Conservation (phyloP, 1,140 invertebrate genomes). For the Pararge aegeria region DNA sequence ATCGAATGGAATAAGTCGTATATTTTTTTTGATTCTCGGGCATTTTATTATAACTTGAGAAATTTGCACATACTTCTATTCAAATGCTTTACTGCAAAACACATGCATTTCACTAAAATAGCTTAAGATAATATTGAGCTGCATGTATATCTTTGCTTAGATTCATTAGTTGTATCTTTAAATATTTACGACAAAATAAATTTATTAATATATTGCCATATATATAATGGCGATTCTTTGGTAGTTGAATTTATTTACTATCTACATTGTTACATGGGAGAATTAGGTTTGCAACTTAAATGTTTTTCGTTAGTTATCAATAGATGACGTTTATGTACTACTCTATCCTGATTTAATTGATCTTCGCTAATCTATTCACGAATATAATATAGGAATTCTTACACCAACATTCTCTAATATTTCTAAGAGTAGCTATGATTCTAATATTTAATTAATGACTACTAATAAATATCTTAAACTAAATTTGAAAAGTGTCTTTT, state of each 20-base stretch:
- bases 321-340: slow-evolving; percentile 4
- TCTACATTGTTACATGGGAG: too few species aligned
- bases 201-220: background rate
- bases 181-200: background rate
- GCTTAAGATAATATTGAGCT: too few species aligned
- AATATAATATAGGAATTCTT: background rate
- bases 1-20: too few species aligned
- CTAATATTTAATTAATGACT: background rate
- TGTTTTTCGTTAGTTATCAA: slow-evolving; percentile 4
- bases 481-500: background rate
- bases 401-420: background rate
- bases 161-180: background rate
- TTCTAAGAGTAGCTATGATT: background rate
- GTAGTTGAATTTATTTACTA: too few species aligned
- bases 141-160: background rate
- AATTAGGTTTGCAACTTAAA: too few species aligned
- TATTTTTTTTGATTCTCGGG: too few species aligned
- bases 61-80: too few species aligned
- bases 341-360: background rate
- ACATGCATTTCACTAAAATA: too few species aligned
- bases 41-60: too few species aligned
- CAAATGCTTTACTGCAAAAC: background rate
- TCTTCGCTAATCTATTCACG: slow-evolving; percentile 14
- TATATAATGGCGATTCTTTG: too few species aligned
- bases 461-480: background rate